Evolutionary conservation across 2,797 vertebrate genomes (phyloP).

Genomic region (Acanthurus leucopareius): DNA sequence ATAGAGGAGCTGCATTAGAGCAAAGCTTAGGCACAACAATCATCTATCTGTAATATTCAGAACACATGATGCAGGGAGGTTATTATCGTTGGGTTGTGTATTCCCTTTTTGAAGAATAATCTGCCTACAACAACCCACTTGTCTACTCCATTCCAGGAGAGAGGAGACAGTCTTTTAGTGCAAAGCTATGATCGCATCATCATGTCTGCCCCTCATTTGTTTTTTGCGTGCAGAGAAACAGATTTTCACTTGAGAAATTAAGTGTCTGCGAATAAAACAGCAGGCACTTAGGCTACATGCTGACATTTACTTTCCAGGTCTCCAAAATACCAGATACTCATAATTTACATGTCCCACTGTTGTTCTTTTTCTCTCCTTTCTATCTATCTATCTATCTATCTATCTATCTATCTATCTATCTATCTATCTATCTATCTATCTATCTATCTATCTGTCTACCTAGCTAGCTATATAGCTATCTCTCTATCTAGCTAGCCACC

Average conservation of each 20-base stretch:
- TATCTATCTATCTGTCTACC: not conserved
- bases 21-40: slow-evolving; percentile 61
- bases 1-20: slow-evolving; percentile 62
- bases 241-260: slow-evolving; percentile 58
- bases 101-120: slow-evolving; percentile 57
- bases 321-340: slow-evolving; percentile 51
- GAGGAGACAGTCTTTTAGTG: slow-evolving; percentile 46
- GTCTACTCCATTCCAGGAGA: slow-evolving; percentile 35
- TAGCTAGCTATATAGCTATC: not conserved
- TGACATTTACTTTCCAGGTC: slow-evolving; percentile 69
- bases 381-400: not conserved
- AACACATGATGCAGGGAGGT: slow-evolving; percentile 46
- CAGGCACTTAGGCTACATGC: slow-evolving; percentile 49
- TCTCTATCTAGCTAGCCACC: slow-evolving; percentile 3
- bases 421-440: not conserved
- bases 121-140: slow-evolving; percentile 46
- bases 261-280: slow-evolving; percentile 60
- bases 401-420: not conserved
- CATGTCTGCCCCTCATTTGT: slow-evolving; percentile 44
- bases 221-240: slow-evolving; percentile 36
- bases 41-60: slow-evolving; percentile 67
- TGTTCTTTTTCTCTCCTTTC: slow-evolving; percentile 1
- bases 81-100: slow-evolving; percentile 54
- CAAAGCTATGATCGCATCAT: slow-evolving; percentile 43
- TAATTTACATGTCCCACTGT: slow-evolving; percentile 31